A percentile compares a stretch with the other conserved stretches of the same genome.
Evolutionary conservation across 2,888 invertebrate species (phyloP).

Genomic region (Norana najaformis): DNA sequence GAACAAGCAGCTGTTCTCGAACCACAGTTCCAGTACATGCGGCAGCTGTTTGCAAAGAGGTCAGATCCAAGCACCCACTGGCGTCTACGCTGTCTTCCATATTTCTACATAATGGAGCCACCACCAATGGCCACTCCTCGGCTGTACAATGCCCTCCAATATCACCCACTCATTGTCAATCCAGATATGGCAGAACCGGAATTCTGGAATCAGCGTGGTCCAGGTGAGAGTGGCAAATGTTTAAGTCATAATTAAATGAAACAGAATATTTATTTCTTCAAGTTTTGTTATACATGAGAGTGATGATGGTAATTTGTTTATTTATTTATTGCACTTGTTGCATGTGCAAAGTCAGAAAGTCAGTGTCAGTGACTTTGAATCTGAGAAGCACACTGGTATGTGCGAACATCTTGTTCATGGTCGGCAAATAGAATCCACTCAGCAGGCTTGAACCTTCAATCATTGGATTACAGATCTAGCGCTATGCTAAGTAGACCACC

Average conservation of each 20-base stretch:
- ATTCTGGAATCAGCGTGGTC: slow-evolving; percentile 37
- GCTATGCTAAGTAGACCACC: not conserved
- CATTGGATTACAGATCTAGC: not conserved
- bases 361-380: not conserved
- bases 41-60: slow-evolving; percentile 30
- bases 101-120: slow-evolving; percentile 37
- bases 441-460: not conserved
- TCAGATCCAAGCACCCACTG: slow-evolving; percentile 18
- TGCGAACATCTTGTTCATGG: not conserved
- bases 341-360: not conserved
- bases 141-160: slow-evolving; percentile 34
- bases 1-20: slow-evolving; percentile 20
- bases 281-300: not conserved
- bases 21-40: slow-evolving; percentile 34
- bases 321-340: not conserved
- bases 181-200: slow-evolving; percentile 35
- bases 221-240: slow-evolving; percentile 27
- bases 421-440: not conserved
- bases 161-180: slow-evolving; percentile 33
- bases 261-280: not conserved
- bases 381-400: too few species aligned
- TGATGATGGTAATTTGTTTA: too few species aligned
- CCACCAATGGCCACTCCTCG: slow-evolving; percentile 32
- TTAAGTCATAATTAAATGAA: not conserved
- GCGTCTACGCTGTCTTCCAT: slow-evolving; percentile 36